Percentiles rank a stretch among this genome's conserved stretches.
phyloP scores from a whole-genome alignment of 2,888 invertebrate genomes.

The Eupeodes luniger region DNA sequence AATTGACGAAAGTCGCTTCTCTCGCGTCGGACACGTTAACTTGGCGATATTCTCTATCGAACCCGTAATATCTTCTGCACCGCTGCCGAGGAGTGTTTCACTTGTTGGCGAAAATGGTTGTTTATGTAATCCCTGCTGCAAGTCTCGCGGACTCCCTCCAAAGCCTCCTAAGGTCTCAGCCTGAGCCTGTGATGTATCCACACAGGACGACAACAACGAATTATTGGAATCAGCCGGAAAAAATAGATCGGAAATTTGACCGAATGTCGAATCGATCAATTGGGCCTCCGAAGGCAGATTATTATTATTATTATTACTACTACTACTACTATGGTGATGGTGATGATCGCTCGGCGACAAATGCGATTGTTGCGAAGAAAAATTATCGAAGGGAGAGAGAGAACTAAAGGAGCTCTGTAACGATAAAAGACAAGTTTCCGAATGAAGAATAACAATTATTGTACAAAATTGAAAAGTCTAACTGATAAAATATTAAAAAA shows the following conservation, averaged over 20 bases:
- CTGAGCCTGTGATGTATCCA: constrained; percentile 71
- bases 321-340: constrained; percentile 33
- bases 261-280: constrained; percentile 81
- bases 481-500: constrained; percentile 57
- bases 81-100: constrained; percentile 79
- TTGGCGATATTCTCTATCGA: constrained; percentile 82
- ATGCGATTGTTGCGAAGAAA: constrained; percentile 82
- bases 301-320: neutral
- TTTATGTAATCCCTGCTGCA: constrained; percentile 75
- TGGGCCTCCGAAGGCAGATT: constrained; percentile 75
- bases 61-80: constrained; percentile 80
- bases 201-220: constrained; percentile 81
- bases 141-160: constrained; percentile 75
- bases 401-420: constrained; percentile 84
- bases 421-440: constrained; percentile 76
- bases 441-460: constrained; percentile 62
- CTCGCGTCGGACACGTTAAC: constrained; percentile 80
- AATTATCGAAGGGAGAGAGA: constrained; percentile 84
- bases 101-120: constrained; percentile 76
- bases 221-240: constrained; percentile 83
- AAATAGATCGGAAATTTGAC: constrained; percentile 82
- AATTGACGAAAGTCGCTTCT: constrained; percentile 82
- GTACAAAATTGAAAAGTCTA: constrained; percentile 44
- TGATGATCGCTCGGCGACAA: constrained; percentile 75
- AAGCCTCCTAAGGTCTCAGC: constrained; percentile 63